phyloP scores from a whole-genome alignment of 2,888 invertebrate species.

The Habroteleia sp. region DNA sequence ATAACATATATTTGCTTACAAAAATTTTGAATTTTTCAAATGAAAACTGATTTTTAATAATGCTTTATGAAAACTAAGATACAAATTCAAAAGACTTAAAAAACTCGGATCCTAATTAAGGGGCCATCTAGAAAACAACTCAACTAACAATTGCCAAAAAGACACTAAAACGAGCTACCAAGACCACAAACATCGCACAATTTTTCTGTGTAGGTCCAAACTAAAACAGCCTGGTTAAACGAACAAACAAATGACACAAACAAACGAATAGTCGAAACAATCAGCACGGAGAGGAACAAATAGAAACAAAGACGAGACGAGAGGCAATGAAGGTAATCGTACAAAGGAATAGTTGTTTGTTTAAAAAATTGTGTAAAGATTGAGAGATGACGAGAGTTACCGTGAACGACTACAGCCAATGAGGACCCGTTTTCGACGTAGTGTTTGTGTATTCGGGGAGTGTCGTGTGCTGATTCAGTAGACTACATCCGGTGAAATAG shows the following conservation, averaged over 20 bases:
- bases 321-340: conserved; percentile 42
- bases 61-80: background rate
- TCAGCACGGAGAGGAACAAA: conserved; percentile 26
- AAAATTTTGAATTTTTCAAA: too few species aligned
- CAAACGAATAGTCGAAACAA: conserved; percentile 25
- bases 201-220: conserved; percentile 42
- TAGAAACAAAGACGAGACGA: conserved; percentile 20
- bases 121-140: conserved; percentile 15
- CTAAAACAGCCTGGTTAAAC: conserved; percentile 29
- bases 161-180: conserved; percentile 21
- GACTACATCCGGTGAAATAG: conserved; percentile 79
- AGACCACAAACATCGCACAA: conserved; percentile 26
- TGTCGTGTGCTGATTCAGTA: conserved; percentile 78
- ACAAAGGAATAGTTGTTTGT: conserved; percentile 44
- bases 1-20: too few species aligned
- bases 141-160: conserved; percentile 26
- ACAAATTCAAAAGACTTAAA: background rate
- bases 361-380: conserved; percentile 73
- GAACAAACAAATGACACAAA: conserved; percentile 38
- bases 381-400: conserved; percentile 80
- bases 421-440: conserved; percentile 77
- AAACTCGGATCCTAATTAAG: conserved; percentile 7
- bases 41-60: too few species aligned
- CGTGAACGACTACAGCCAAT: conserved; percentile 81
- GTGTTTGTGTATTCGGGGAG: conserved; percentile 81